Evolutionary conservation across 1,140 invertebrate genomes (phyloP).

Genomic region (Aphaenogaster ashmeadi): DNA sequence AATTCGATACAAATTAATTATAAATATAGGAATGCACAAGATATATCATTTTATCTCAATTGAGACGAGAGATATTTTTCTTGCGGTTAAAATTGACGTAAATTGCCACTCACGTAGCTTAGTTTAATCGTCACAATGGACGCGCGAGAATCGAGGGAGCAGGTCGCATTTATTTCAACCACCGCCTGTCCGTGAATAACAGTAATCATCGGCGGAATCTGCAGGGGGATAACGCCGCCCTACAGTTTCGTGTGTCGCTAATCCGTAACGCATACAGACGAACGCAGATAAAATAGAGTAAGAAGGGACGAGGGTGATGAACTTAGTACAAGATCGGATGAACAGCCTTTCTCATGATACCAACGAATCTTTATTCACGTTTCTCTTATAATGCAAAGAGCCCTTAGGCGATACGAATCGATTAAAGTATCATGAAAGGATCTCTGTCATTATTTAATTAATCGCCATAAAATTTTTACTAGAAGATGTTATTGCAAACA

Average conservation of each 20-base stretch:
- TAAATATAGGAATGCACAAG: background rate
- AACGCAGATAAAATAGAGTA: conserved; percentile 71
- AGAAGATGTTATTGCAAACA: background rate
- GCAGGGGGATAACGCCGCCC: conserved; percentile 66
- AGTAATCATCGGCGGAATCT: conserved; percentile 77
- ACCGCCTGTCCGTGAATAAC: conserved; percentile 72
- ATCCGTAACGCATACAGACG: conserved; percentile 77
- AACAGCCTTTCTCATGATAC: conserved; percentile 21
- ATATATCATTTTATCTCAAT: background rate
- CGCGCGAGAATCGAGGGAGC: conserved; percentile 60
- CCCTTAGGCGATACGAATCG: conserved; percentile 26
- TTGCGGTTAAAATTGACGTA: conserved; percentile 30
- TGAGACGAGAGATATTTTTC: background rate
- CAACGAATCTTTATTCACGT: conserved; percentile 15
- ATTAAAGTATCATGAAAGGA: conserved; percentile 40
- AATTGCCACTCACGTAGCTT: background rate
- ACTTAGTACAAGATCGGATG: conserved; percentile 37
- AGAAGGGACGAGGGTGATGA: conserved; percentile 60
- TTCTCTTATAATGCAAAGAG: conserved; percentile 22
- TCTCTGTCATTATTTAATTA: conserved; percentile 35
- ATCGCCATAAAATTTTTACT: background rate
- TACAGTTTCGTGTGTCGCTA: conserved; percentile 70
- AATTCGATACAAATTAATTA: conserved; percentile 4
- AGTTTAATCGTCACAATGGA: conserved; percentile 74
- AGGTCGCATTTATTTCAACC: conserved; percentile 78